Evolutionary conservation across 2,888 invertebrate species (phyloP), one percentile per base, ranked within the genome.

Genomic region (Pyrocoelia pectoralis): DNA sequence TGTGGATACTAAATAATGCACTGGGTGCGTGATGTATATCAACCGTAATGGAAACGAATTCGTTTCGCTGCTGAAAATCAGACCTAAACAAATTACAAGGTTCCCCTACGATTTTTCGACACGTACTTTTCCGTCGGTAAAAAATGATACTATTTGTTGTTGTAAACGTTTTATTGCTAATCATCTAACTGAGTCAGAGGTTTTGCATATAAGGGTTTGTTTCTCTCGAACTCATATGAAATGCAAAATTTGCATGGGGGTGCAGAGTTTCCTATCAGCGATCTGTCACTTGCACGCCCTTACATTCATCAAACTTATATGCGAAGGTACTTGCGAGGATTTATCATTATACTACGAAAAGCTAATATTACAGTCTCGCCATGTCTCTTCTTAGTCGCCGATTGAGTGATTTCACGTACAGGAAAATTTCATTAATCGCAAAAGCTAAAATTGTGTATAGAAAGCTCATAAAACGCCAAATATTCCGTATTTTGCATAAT

Each of bases 1-100:
- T 69, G 66, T 72, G 69, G 74, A 74, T 74, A 74, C 78, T 78
- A 78, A 79, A 79, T 79, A 78, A 78, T 78, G 78, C 77, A 78
- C 66, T 73, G 70, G 70, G 72, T 74, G 77, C 74, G 76, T 77
- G 76, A 78, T 76, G 77, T 78, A 77, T 76, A 76, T 76, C 77
- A 73, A 70, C 72, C 68, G 72, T 77, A 77, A 78, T 77, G 67
- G 66, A 64, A 67, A 68, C 63, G 69, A 67, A 71, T 77, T 75
- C 72, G 70, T 73, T 68, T 74, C 73, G 74, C 74, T 59, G 66
- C 66, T 71, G 75, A 73, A 74, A 76, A 77, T 76, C 75, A 74
- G 76, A 77, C 73, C 70, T 67, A 71, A 71, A 71, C 70, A 73
- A 74, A 72, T 72, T 72, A 72, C 70, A 61, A 60, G 56, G 60